phyloP scores from a whole-genome alignment of 2,888 invertebrate species.

The Xanthia icteritia region DNA sequence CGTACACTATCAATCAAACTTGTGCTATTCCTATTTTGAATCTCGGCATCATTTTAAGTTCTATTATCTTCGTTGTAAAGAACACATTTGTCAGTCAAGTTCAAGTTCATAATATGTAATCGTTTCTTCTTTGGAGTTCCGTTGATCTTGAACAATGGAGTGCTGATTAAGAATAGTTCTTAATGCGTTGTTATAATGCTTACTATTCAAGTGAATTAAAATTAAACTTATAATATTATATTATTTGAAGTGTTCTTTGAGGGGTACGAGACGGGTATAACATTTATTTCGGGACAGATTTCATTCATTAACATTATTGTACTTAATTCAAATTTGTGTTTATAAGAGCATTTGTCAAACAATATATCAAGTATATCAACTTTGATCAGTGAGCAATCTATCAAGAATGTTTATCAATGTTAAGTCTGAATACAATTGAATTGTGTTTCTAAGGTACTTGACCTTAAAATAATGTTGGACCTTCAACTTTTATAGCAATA shows the following conservation, averaged over 20 bases:
- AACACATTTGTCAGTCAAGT: conserved; percentile 68
- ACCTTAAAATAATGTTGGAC: conserved; percentile 1
- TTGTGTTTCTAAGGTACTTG: conserved; percentile 20
- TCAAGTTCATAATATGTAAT: conserved; percentile 70
- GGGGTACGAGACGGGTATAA: conserved; percentile 41
- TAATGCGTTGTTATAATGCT: conserved; percentile 25
- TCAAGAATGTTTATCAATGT: conserved; percentile 55
- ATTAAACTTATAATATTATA: conserved; percentile 19
- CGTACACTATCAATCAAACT: conserved; percentile 84
- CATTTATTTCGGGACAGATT: conserved; percentile 59
- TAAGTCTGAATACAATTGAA: conserved; percentile 44
- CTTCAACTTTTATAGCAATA: conserved; percentile 22
- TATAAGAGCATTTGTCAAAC: conserved; percentile 69
- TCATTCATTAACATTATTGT: conserved; percentile 71
- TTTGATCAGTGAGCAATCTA: conserved; percentile 61
- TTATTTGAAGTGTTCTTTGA: conserved; percentile 5
- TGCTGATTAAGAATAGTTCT: conserved; percentile 25
- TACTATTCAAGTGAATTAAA: conserved; percentile 15
- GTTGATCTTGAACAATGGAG: conserved; percentile 11
- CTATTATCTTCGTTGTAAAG: conserved; percentile 65
- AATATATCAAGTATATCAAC: conserved; percentile 64
- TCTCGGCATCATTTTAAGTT: conserved; percentile 62
- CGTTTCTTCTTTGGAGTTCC: conserved; percentile 44
- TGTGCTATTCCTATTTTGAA: conserved; percentile 64
- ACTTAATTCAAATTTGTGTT: conserved; percentile 68